Evolutionary conservation across 2,888 invertebrate genomes (phyloP), one percentile per base, ranked within the genome.

Genomic region (Ornithoptera priamus): DNA sequence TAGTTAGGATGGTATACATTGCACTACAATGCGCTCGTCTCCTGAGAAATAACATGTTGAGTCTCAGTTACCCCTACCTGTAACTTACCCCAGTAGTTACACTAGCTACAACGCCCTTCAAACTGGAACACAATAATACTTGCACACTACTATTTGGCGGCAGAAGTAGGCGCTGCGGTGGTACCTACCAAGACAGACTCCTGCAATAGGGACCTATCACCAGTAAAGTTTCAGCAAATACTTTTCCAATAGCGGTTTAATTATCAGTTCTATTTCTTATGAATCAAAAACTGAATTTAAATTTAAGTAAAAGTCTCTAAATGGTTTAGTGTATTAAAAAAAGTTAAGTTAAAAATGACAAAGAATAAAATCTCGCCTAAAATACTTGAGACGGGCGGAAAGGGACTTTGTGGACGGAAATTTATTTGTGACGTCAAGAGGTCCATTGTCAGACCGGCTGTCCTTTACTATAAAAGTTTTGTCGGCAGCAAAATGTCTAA

Each of bases 381-480:
- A 61, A 18, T 6, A 61, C 39, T 22, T 20, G n/a, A 46, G 62
- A 46, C 20, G 22, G 46, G 62, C 12, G 42, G 46, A 20, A 62
- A 62, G 15, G 42, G 42, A 62, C 42, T 46, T 22, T 62, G 22
- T 6, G 42, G 22, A 20, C 62, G 22, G 46, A 30, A 62, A 62
- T 62, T 39, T 62, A 62, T 62, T 62, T 62, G 42, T 42, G 62
- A 22, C 39, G n/a, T 20, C 42, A 61, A 61, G 36, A 30, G 61
- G 61, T 39, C 61, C n/a, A 36, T n/a, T 39, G 61, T 61, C 30
- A 39, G 39, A 39, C 10, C 10, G 46, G 46, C 42, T 42, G 62
- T 42, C 39, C 61, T 61, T 61, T 61, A 61, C 46, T 39, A 22
- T 46, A 42, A 46, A 62, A 39, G 42, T 62, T 62, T 62, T 62